Evolutionary conservation across 2,888 invertebrate genomes (phyloP).

Genomic region (Sicus ferrugineus): DNA sequence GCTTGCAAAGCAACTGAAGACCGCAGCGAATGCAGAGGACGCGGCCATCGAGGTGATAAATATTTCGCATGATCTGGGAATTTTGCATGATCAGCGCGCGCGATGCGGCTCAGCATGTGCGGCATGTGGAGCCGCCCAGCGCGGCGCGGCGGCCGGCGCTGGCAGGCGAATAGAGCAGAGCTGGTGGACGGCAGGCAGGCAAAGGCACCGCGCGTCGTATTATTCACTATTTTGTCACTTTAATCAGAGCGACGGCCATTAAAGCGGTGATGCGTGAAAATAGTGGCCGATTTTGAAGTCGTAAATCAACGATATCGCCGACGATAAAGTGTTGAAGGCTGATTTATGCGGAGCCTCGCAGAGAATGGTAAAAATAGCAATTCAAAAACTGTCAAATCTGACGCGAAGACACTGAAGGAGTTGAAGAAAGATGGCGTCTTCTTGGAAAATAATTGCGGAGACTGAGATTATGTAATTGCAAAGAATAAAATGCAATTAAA

Average conservation of each 20-base stretch:
- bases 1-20: neutral
- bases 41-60: slow-evolving; percentile 18
- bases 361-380: too few species aligned
- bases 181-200: neutral
- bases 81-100: neutral
- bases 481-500: too few species aligned
- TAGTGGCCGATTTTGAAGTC: slow-evolving; percentile 1
- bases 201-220: slow-evolving; percentile 9
- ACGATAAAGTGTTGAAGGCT: slow-evolving; percentile 27
- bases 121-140: slow-evolving; percentile 13
- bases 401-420: too few species aligned
- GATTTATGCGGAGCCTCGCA: slow-evolving; percentile 20
- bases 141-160: neutral
- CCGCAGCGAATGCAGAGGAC: neutral
- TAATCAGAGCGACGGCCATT: slow-evolving; percentile 19
- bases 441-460: too few species aligned
- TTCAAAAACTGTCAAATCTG: too few species aligned
- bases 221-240: slow-evolving; percentile 32
- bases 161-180: neutral
- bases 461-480: too few species aligned
- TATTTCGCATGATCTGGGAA: slow-evolving; percentile 15
- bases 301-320: slow-evolving; percentile 26
- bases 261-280: neutral
- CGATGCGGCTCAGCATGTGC: neutral
- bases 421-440: too few species aligned